Evolutionary conservation across 2,797 vertebrate genomes (phyloP).

Genomic region (Gadopsis marmoratus): DNA sequence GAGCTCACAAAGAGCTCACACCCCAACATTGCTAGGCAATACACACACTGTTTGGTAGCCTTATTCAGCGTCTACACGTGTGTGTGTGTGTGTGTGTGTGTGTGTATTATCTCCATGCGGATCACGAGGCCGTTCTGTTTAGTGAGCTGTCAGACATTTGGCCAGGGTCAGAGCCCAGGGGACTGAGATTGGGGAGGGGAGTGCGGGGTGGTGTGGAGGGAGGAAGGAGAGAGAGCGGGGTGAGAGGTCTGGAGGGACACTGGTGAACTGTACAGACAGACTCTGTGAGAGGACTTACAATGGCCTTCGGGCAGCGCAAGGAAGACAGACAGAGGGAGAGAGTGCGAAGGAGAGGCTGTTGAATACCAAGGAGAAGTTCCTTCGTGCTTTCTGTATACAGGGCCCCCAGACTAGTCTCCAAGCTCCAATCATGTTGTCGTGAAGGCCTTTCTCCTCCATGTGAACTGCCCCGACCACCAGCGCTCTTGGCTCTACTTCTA

Average conservation of each 20-base stretch:
- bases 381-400: conserved; percentile 24
- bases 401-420: conserved; percentile 18
- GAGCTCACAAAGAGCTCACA: conserved; percentile 1
- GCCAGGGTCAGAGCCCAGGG: conserved; percentile 75
- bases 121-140: conserved; percentile 76
- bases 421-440: conserved; percentile 51
- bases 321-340: conserved; percentile 36
- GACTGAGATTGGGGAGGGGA: conserved; percentile 31
- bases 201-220: conserved; percentile 8
- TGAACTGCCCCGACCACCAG: conserved; percentile 23
- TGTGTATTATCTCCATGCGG: conserved; percentile 70
- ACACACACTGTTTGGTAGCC: conserved; percentile 32
- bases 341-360: conserved; percentile 11
- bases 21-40: conserved; percentile 25
- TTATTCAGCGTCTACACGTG: conserved; percentile 21
- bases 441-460: conserved; percentile 26
- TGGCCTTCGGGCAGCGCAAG: conserved; percentile 55
- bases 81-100: conserved; percentile 6
- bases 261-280: conserved; percentile 74
- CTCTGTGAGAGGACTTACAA: conserved; percentile 74
- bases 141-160: conserved; percentile 78
- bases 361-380: conserved; percentile 61
- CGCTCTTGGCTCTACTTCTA: conserved; percentile 15
- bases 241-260: conserved; percentile 62
- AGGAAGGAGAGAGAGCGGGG: conserved; percentile 29